A percentile compares a stretch with the other conserved stretches of the same genome.
Conservation (phyloP, 2,888 invertebrate genomes). For the Amaurobius ferox region DNA sequence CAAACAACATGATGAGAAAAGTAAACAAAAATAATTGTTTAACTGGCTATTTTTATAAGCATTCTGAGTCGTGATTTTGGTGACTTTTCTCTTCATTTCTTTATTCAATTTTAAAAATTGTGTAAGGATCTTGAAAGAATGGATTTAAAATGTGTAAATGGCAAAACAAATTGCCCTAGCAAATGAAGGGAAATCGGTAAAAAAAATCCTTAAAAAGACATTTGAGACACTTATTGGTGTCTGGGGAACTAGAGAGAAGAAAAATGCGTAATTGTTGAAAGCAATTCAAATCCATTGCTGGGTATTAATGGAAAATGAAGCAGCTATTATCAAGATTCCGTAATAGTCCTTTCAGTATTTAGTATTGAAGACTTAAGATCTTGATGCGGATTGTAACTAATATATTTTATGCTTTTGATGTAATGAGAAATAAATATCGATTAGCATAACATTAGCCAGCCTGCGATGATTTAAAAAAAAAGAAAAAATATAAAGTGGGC, state of each 20-base stretch:
- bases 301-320: conserved; percentile 5
- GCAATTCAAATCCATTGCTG: not conserved
- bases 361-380: not conserved
- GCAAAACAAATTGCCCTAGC: not conserved
- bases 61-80: too few relatives aligned
- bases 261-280: not conserved
- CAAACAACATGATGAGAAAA: too few relatives aligned
- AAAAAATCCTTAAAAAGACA: not conserved
- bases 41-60: too few relatives aligned
- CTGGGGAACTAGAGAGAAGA: not conserved
- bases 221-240: conserved; percentile 1
- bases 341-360: not conserved
- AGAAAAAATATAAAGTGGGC: too few relatives aligned
- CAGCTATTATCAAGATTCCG: not conserved
- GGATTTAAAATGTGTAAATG: not conserved
- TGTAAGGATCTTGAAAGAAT: too few relatives aligned
- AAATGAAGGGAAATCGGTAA: not conserved
- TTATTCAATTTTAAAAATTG: not conserved
- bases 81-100: too few relatives aligned
- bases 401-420: not conserved
- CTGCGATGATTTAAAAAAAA: too few relatives aligned
- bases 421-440: not conserved
- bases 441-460: too few relatives aligned
- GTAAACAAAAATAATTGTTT: too few relatives aligned
- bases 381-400: not conserved